Evolutionary conservation across 2,797 vertebrate species (phyloP).

Genomic region (Siniperca obscura): DNA sequence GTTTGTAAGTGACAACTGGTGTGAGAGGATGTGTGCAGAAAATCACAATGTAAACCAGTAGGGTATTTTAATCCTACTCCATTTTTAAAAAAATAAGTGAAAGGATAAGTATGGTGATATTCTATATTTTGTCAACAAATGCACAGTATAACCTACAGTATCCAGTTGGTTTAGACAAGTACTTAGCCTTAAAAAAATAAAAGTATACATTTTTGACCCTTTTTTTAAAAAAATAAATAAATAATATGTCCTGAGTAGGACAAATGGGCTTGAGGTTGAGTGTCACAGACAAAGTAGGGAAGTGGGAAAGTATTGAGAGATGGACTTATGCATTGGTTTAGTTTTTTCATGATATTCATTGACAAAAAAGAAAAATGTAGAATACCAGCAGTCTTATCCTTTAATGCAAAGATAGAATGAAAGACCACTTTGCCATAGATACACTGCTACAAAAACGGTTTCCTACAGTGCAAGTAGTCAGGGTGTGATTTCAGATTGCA

Average conservation of each 20-base stretch:
- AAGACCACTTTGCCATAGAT: neutral
- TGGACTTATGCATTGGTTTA: neutral
- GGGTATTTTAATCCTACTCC: neutral
- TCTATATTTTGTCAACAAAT: neutral
- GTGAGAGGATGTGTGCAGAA: neutral
- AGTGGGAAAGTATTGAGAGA: neutral
- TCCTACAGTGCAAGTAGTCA: neutral
- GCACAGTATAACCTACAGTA: neutral
- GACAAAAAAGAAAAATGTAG: neutral
- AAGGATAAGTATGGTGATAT: neutral
- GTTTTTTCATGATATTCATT: neutral
- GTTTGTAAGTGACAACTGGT: neutral
- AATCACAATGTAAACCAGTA: neutral
- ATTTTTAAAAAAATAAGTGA: neutral
- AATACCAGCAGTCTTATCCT: neutral
- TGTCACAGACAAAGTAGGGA: neutral
- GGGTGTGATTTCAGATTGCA: constrained; percentile 34
- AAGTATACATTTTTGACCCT: neutral
- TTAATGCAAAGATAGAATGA: neutral
- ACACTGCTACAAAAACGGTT: neutral
- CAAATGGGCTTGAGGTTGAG: neutral
- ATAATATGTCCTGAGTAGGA: neutral
- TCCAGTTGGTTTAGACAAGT: neutral
- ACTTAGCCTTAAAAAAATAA: neutral
- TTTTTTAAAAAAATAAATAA: neutral